Base-by-base conservation (phyloP, 1,140 invertebrate species). In the Neodiprion lecontei region DNA sequence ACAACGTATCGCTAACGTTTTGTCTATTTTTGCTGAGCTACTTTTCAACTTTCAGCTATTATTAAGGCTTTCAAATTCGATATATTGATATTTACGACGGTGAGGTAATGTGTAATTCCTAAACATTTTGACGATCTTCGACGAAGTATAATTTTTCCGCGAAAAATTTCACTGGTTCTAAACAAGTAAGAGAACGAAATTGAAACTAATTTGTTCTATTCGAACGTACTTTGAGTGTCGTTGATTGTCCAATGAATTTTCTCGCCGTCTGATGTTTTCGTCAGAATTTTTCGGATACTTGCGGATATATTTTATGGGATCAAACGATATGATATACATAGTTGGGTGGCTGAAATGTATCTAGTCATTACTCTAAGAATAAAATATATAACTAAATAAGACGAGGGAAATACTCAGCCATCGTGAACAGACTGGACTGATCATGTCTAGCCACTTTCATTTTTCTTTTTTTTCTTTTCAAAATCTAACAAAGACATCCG, bases 331-430 rank as follows among this genome's bases (percentile, higher is more conserved):
- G 84, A 84, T 83, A 78, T 65, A 65, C 61, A 82, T 84, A 83
- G 75, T 80, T 82, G 79, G 79, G 80, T 86, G 83, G 82, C 80
- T 82, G 77, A 83, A 82, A 81, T 75, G 81, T 84, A 86, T 87
- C 87, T 88, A 88, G 86, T 87, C 87, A 88, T 86, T 87, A 85
- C 72, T 77, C 82, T 85, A 86, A 86, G 78, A 77, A 72, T 75
- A 53, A 69, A 73, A 73, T 75, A 73, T 70, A 76, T 70, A 69
- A 50, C 79, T 75, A 81, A 78, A 82, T 76, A 72, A 75, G 67
- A 40, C 28, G 78, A 66, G 75, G 75, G 76, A 78, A 82, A 84
- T 82, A 82, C 78, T 82, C 80, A 81, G 79, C 76, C 77, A 83
- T 77, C 72, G 76, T 72, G 74, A 84, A 79, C 81, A 83, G 83